phyloP scores from a whole-genome alignment of 2,113 vertebrate genomes.

The Nibea coibor region DNA sequence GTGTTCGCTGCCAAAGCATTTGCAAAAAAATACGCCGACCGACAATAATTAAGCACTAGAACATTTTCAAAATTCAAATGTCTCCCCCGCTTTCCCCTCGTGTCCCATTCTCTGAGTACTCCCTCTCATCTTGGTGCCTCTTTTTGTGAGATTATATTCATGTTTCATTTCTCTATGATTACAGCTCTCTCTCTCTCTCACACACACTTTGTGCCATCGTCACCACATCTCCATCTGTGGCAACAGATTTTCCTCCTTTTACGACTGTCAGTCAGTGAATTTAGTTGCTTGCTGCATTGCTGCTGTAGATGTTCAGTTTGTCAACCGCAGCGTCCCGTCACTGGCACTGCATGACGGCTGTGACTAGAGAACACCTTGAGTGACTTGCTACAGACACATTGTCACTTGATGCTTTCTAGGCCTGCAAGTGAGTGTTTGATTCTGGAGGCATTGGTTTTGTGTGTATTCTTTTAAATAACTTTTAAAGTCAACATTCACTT shows the following conservation, averaged over 20 bases:
- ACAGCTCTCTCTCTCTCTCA: neutral
- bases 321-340: too few relatives aligned
- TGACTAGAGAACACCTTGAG: neutral
- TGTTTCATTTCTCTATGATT: neutral
- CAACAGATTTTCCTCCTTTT: too few relatives aligned
- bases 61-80: neutral
- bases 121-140: neutral
- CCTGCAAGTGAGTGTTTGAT: neutral
- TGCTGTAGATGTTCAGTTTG: too few relatives aligned
- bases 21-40: constrained; percentile 31
- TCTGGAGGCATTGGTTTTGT: too few relatives aligned
- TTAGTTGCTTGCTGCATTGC: too few relatives aligned
- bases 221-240: too few relatives aligned
- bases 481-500: neutral
- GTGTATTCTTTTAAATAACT: neutral
- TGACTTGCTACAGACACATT: too few relatives aligned
- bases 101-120: neutral
- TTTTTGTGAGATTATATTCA: neutral
- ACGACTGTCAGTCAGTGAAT: too few relatives aligned
- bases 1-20: neutral
- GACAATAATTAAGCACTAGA: constrained; percentile 17
- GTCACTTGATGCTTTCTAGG: neutral
- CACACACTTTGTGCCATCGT: neutral
- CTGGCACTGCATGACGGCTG: neutral
- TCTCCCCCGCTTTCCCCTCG: too few relatives aligned